A percentile compares a stretch with the other conserved stretches of the same genome.
Evolutionary conservation across 2,888 invertebrate species (phyloP).

Genomic region (Leptopilina syphax): DNA sequence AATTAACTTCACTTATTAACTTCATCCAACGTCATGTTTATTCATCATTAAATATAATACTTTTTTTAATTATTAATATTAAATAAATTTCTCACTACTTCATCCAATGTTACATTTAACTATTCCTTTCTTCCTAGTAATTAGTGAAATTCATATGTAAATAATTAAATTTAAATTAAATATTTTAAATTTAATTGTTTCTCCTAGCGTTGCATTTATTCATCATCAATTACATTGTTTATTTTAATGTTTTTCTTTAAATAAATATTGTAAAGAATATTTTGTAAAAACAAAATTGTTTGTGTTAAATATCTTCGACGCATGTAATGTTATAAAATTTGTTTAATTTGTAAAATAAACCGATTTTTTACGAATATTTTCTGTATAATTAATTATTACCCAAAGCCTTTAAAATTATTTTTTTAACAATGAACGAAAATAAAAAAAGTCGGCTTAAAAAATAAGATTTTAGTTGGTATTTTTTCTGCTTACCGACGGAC

Average conservation of each 20-base stretch:
- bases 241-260: not conserved
- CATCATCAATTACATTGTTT: constrained; percentile 21
- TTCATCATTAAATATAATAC: not conserved
- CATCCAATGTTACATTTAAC: not conserved
- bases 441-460: too few relatives aligned
- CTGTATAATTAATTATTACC: too few relatives aligned
- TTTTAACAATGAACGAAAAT: too few relatives aligned
- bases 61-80: not conserved
- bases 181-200: not conserved
- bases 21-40: constrained; percentile 1
- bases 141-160: too few relatives aligned
- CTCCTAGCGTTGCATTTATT: not conserved
- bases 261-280: too few relatives aligned
- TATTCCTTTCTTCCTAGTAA: not conserved
- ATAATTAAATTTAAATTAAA: not conserved
- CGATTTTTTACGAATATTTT: too few relatives aligned
- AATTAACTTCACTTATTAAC: not conserved
- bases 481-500: too few relatives aligned
- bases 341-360: too few relatives aligned
- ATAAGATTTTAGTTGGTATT: too few relatives aligned
- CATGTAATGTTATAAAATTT: too few relatives aligned
- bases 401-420: too few relatives aligned
- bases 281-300: not conserved
- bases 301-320: too few relatives aligned
- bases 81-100: not conserved